Base-by-base conservation (phyloP, 2,113 vertebrate species). In the Gorsachius goisagi region DNA sequence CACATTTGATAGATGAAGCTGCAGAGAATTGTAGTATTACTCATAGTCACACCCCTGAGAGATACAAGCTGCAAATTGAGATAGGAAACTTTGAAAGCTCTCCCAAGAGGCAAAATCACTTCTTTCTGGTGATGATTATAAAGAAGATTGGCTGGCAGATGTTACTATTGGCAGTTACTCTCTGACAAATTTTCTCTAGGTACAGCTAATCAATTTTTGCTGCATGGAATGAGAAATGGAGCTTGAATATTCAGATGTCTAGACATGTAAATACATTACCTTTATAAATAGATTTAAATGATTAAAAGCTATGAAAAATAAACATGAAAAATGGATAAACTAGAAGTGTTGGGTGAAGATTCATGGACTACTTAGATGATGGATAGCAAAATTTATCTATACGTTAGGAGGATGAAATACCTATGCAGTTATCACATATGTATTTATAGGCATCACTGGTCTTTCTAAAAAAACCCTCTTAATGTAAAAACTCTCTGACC, bases 81-180 rank as follows among this genome's bases (percentile, higher is more conserved):
- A 94, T 72, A 22, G 78, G 86, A 96, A 96, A 80, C 73, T 53
- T 64, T 80, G 94, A 97, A 83, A 91, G 68, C 80, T 95, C 76
- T 91, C 91, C 96, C 93, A 44, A 35, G 91, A 97, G 96, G 76
- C 77, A 96, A 97, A 94, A 93, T 93, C 92, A 97, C 86, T 97
- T 93, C 62, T 94, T 95, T 97, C 94, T 95, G 93, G 86, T 92
- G 95, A 86, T 90, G 96, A 92, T 97, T 98, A 92, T 79, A 74
- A 93, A 93, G 85, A 90, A 94, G 96, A 85, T 96, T 94, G 95
- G 76, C 92, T 97, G 96, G 93, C 94, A 97, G 95, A 96, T 97
- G 90, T 95, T 98, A 95, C 95, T 96, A 96, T 96, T 92, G 96
- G 97, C 95, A 95, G 94, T 90, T 97, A 93, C 92, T 96, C 91